Conservation (phyloP, 2,113 vertebrate genomes). For the Tichodroma muraria region DNA sequence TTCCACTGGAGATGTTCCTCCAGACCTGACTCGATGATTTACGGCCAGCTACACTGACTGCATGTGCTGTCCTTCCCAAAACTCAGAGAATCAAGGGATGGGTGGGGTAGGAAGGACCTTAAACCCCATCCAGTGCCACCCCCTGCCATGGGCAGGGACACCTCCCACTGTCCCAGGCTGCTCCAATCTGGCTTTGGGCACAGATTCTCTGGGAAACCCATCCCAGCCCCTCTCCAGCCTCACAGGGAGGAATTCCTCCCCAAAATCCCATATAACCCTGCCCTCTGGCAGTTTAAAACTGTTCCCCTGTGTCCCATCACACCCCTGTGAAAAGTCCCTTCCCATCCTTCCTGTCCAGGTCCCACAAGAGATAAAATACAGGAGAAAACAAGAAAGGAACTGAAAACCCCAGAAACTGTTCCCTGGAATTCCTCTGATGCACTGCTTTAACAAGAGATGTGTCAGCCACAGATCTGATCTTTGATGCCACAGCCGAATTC, state of each 20-base stretch:
- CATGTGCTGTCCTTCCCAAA: background rate
- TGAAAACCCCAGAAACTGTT: background rate
- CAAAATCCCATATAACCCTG: background rate
- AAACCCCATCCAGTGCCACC: background rate
- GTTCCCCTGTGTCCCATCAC: background rate
- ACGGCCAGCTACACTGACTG: background rate
- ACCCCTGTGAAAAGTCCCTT: background rate
- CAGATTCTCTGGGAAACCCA: background rate
- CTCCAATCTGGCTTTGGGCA: background rate
- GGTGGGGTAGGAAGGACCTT: background rate
- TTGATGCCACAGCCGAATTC: background rate
- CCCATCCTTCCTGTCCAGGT: background rate
- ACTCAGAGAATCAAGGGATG: background rate
- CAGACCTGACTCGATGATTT: background rate
- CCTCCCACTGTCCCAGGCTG: rapidly evolving
- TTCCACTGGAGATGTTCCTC: background rate
- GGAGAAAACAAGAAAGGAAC: background rate
- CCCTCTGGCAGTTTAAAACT: background rate
- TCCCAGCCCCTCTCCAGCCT: background rate
- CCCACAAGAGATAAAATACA: no score
- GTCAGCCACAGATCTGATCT: background rate
- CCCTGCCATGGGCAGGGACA: background rate
- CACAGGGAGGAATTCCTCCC: background rate
- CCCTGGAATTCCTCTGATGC: background rate
- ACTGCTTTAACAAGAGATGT: background rate